These are phyloP conservation scores for Otolemur garnettii DNA, from an alignment of 2,113 vertebrate genomes.

Conservation along the genomic window DNA sequence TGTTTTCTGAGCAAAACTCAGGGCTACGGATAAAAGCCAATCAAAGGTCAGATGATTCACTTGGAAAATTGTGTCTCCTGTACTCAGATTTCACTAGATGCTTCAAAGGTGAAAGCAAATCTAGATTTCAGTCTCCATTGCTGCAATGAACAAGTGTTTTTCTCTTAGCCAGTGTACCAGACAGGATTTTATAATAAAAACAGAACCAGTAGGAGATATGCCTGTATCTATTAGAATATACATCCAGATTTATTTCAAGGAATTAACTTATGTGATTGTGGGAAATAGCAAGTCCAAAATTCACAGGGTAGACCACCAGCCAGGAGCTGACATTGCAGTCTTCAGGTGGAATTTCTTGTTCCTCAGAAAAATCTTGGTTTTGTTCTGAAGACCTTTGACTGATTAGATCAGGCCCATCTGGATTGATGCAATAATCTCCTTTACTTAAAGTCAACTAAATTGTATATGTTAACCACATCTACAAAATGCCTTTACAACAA, in stretches of 20 bases:
- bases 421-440: neutral
- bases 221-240: neutral
- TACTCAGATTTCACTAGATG: slow-evolving; percentile 29
- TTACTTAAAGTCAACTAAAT: neutral
- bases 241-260: slow-evolving; percentile 17
- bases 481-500: neutral
- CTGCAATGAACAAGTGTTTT: neutral
- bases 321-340: neutral
- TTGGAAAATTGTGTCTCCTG: neutral
- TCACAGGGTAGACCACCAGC: neutral
- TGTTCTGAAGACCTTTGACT: neutral
- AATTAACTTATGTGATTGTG: neutral
- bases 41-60: neutral
- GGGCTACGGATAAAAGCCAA: slow-evolving; percentile 19
- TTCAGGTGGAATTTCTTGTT: neutral
- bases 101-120: slow-evolving; percentile 43
- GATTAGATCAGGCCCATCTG: neutral
- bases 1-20: neutral
- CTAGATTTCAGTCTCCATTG: neutral
- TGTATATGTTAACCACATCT: neutral
- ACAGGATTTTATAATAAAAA: neutral
- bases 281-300: slow-evolving; percentile 5
- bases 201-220: neutral
- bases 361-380: neutral
- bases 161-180: neutral